Base-by-base conservation (phyloP, 1,140 invertebrate species). In the Phymastichus coffea region DNA sequence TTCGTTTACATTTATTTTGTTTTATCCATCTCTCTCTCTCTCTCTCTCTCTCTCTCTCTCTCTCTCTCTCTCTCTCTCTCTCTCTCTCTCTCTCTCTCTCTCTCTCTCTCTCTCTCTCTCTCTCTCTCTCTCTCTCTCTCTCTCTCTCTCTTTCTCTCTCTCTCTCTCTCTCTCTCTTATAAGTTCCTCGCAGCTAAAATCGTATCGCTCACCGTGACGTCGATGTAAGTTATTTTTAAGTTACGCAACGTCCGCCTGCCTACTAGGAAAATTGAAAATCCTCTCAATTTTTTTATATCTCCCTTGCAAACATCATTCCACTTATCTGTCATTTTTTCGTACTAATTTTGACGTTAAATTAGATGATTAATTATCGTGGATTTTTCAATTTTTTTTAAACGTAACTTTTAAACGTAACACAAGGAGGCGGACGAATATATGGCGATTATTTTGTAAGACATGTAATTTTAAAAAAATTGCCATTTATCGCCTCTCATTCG, bases 191-290 rank as follows among this genome's bases (percentile, higher is more conserved):
- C 58, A 54, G 49, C 49, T 60, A 54, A 60, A 53, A 40, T 41
- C 43, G 40, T 48, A 51, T 51, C n/a, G 37, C 44, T 43, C 37
- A 56, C n/a, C 35, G 37, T 49, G 53, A 40, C 53, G 26, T 64
- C 47, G 41, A 60, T 52, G 38, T 60, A 63, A 59, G 53, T 64
- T 64, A 64, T 64, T 64, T 64, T 60, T 64, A 64, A 64, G 63
- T 68, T 69, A 63, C 63, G 37, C 52, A 40, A 41, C 17, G 41
- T 46, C 25, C 23, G 40, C 22, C 43, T 28, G 46, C 30, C 43
- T 57, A 20, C 48, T 52, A 59, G 28, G 37, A 46, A 59, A 52
- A 46, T 52, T 58, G 0, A 33, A 35, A 51, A 38, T 48, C 55
- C 46, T n/a, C n/a, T n/a, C 9, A 55, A 49, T 60, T 49, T 63